Evolutionary conservation across 2,888 invertebrate species (phyloP), one percentile per base, ranked within the genome.

Genomic region (Orthonevra nobilis): DNA sequence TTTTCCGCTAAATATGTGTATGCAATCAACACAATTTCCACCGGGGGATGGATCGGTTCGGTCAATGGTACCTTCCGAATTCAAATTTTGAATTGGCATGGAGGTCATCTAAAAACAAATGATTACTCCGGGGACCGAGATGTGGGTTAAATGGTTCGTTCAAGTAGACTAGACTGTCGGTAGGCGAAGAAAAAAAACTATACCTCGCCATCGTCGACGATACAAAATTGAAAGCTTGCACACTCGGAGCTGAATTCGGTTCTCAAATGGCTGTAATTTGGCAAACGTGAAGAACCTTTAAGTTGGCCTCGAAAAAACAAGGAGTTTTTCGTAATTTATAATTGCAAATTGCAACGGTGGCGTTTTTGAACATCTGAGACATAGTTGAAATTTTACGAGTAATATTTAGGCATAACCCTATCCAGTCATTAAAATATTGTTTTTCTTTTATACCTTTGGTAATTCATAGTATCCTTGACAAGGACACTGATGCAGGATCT

Each of bases 1-100:
- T 60, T 66, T 38, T 36, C 23, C 63, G 26, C 46, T 64, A 64
- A 77, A 77, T 77, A 77, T 70, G 77, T 77, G 70, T n/a, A n/a
- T 64, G 77, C 64, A 70, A 66, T 66, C 77, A 77, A 70, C 64
- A 66, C 52, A 52, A 70, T 60, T 48, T 56, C 46, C 44, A 69
- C 36, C 28, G 60, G 60, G 52, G 44, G n/a, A n/a, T n/a, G n/a
- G n/a, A n/a, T n/a, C n/a, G n/a, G n/a, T n/a, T 64, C 28, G 19
- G 19, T 50, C 14, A 32, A 17, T 30, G 54, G 20, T 17, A 15
- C 7, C 9, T 23, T n/a, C n/a, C n/a, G 44, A 14, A 64, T 61
- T 68, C 28, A 48, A 61, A 61, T 73, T 73, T 3, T 12, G 10
- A 48, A 30, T 34, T 61, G 28, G 38, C 28, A 44, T 46, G 32